Base-by-base conservation (phyloP, 2,888 invertebrate species). In the Ryuthela nishihirai region DNA sequence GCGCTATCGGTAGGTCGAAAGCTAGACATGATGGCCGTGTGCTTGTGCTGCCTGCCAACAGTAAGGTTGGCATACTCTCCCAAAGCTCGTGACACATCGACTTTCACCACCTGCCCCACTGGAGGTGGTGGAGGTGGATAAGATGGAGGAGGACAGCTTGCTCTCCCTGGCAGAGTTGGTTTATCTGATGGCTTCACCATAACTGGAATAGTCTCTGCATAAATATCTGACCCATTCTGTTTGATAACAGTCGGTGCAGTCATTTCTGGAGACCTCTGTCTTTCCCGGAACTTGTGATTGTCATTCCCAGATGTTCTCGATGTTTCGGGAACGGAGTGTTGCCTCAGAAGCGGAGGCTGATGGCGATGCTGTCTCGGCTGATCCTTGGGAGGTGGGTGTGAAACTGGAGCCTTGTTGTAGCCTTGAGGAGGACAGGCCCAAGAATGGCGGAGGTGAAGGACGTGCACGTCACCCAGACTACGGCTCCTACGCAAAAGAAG, bases 1-100 rank as follows among this genome's bases (percentile, higher is more conserved):
- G 88, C 87, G 75, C 81, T 85, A 64, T 86, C 84, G 55, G 85
- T 83, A 7, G 94, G 93, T 68, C 89, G 85, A 78, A 94, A 94
- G 70, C 90, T 88, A 47, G 91, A 91, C 75, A 85, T 85, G 48
- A 87, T 82, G 43, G 68, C 44, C 32, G 50, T 53, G 26, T 53
- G 25, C 39, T 56, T 54, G 46, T 58, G 46, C 29, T 54, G 53
- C 18, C 58, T 42, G 21, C 56, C 56, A 36, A 45, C 47, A 24
- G 59, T 50, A 40, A 62, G 44, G 42, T 63, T 59, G 25, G 63
- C 63, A 36, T 63, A 63, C 38, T 63, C 63, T 23, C 50, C 50
- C 10, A 18, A 17, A 5, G 23, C 34, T 36, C 59, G 46, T 24
- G 54, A 40, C 12, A 63, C 48, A 40, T 63, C 63, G 24, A 63